Evolutionary conservation across 2,113 vertebrate genomes (phyloP).

Genomic region (Tychaedon coryphoeus): DNA sequence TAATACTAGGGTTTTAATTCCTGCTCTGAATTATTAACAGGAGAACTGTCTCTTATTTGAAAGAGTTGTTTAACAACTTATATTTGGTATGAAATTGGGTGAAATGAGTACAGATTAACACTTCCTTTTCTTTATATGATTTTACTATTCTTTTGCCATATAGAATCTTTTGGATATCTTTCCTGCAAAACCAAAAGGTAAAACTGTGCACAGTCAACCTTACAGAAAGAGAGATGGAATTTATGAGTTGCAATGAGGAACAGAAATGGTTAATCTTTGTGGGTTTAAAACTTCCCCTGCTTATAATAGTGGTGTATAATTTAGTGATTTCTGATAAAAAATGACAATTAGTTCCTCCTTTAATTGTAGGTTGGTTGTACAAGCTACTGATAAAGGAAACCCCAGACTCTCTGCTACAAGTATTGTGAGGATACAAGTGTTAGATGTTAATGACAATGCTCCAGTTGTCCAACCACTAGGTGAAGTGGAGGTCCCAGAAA

Average conservation of each 20-base stretch:
- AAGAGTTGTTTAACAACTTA: not conserved
- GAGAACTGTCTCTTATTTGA: not conserved
- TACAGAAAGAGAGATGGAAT: not conserved
- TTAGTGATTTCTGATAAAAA: not conserved
- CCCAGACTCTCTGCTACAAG: constrained; percentile 80
- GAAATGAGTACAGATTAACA: not conserved
- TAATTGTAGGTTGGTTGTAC: constrained; percentile 82
- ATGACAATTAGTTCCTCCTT: constrained; percentile 17
- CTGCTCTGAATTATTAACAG: not conserved
- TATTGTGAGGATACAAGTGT: constrained; percentile 81
- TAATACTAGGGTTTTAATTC: not conserved
- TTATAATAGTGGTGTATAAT: not conserved
- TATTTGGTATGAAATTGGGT: not conserved
- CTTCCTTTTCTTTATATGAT: not conserved
- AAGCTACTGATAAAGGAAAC: constrained; percentile 84
- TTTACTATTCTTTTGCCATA: not conserved
- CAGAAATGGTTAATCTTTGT: not conserved
- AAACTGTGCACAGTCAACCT: not conserved
- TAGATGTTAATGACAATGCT: constrained; percentile 88
- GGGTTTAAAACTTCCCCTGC: not conserved
- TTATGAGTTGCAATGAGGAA: not conserved
- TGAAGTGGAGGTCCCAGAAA: constrained; percentile 81
- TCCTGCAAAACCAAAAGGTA: not conserved
- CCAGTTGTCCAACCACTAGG: constrained; percentile 78
- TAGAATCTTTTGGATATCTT: not conserved